phyloP scores from a whole-genome alignment of 30 jellyfish, hydroid and myxozoan genomes.

The Sanderia malayensis region DNA sequence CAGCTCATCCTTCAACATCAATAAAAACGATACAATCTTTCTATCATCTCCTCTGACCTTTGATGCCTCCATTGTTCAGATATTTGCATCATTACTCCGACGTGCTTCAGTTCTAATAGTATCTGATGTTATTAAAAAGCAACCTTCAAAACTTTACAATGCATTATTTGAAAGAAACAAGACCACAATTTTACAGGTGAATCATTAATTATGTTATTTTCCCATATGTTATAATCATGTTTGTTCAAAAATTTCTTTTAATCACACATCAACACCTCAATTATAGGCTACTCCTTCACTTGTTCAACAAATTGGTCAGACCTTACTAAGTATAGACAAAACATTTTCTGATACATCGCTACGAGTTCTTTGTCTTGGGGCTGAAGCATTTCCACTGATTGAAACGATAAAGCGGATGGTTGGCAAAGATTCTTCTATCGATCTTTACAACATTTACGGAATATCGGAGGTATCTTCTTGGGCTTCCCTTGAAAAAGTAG shows the following conservation, averaged over 20 bases:
- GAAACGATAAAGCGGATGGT: conserved; percentile 12
- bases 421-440: background rate
- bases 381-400: conserved; percentile 71
- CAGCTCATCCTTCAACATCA: conserved; percentile 49
- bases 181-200: conserved; percentile 61
- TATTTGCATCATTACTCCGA: conserved; percentile 55
- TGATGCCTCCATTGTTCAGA: conserved; percentile 86
- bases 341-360: conserved; percentile 38
- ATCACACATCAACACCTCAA: too few species aligned
- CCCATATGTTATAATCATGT: background rate
- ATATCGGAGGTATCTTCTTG: conserved; percentile 79
- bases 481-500: conserved; percentile 57
- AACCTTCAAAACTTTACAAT: conserved; percentile 48
- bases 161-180: conserved; percentile 23
- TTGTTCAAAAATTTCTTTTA: background rate
- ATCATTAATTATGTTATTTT: background rate
- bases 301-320: conserved; percentile 33
- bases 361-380: conserved; percentile 82
- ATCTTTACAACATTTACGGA: conserved; percentile 63
- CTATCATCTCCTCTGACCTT: conserved; percentile 89
- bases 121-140: conserved; percentile 28
- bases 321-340: background rate
- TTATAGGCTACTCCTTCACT: conserved; percentile 68
- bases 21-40: conserved; percentile 53
- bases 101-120: conserved; percentile 52